Evolutionary conservation across 2,113 vertebrate species (phyloP), one percentile per base, ranked within the genome.

Genomic region (Paraplagusia blochii): DNA sequence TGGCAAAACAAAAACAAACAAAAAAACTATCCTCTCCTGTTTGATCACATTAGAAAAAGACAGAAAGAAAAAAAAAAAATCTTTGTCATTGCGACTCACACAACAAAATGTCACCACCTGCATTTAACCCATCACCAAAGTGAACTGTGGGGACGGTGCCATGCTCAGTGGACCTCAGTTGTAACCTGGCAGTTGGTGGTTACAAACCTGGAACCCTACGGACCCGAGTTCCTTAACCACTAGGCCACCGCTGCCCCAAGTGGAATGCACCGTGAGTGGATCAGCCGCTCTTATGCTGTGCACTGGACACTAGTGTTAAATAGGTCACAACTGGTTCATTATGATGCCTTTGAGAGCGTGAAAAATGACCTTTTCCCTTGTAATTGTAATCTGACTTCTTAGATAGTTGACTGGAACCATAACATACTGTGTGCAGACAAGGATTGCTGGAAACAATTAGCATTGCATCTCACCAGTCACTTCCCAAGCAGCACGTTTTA

Each of bases 401-500:
- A 78, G 77, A 84, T 86, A 83, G 81, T 85, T 83, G 80, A 86
- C 72, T 85, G 76, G 69, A 86, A 76, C 72, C 66, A 36, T 50
- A 79, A 72, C 81, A 65, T 86, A 84, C 67, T 81, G 77, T 76
- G 72, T 52, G 66, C 75, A 84, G 85, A 84, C 80, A 86, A 83
- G 82, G 84, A 86, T 87, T 84, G 83, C 88, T 89, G 85, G 72
- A 86, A 89, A 88, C 83, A 85, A 90, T 90, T 90, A 88, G 76
- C 75, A 66, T 79, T 59, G 61, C 66, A 75, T 80, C 61, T 68
- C 72, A 67, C n/a, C 44, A 64, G 63, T 74, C 73, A 33, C 58
- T 76, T 46, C 53, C 44, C 56, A 57, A 53, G 63, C 53, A 55
- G 73, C 60, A 44, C 51, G 9, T 73, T 72, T 74, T 75, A 46